Evolutionary conservation across 2,797 vertebrate species (phyloP).

Genomic region (Agapornis canus): DNA sequence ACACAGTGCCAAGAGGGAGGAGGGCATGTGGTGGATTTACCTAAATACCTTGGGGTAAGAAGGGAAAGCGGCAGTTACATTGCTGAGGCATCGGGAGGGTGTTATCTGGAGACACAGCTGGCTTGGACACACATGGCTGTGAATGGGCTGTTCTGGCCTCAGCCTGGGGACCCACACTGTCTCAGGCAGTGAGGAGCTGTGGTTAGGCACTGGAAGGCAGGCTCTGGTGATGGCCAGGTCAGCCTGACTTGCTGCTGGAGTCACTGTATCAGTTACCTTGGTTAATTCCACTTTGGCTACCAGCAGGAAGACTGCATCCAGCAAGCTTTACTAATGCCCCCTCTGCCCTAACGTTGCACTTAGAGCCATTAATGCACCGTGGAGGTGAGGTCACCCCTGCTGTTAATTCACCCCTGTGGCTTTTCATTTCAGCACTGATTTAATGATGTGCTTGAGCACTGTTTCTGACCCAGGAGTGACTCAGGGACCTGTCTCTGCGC

Average conservation of each 20-base stretch:
- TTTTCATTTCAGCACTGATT: neutral
- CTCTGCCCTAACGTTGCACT: neutral
- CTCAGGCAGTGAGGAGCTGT: neutral
- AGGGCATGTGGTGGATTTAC: neutral
- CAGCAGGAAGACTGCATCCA: neutral
- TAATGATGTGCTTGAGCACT: fast-evolving
- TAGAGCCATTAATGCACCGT: neutral
- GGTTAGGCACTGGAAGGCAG: neutral
- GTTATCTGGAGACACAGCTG: neutral
- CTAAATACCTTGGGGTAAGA: neutral
- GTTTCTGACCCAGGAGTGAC: neutral
- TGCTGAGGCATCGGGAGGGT: neutral
- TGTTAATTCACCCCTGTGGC: neutral
- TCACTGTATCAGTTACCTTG: neutral
- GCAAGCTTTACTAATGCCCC: neutral
- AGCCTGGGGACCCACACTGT: neutral
- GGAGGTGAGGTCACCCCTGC: neutral
- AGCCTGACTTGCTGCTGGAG: neutral
- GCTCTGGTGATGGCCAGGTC: neutral
- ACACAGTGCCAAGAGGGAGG: neutral
- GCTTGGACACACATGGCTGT: neutral
- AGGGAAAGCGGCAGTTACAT: neutral
- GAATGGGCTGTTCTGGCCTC: neutral
- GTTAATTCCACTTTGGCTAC: neutral
- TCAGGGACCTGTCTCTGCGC: neutral